These are phyloP conservation scores for Columbina picui DNA, from an alignment of 2,113 vertebrate species.

Conservation along the genomic window DNA sequence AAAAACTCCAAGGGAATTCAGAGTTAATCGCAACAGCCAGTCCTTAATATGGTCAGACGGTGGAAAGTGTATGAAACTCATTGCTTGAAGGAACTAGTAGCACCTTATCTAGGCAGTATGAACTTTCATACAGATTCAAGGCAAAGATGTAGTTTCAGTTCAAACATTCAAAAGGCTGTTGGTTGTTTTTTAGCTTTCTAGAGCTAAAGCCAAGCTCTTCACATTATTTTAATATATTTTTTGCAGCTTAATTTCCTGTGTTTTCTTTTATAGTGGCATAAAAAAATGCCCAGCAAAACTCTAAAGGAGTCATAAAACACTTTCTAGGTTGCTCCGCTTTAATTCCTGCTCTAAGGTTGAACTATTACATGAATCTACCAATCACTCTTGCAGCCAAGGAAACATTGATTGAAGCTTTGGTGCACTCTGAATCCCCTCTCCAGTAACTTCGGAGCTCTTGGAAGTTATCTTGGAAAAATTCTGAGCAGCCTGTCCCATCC, in stretches of 20 bases:
- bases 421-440: neutral
- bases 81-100: slow-evolving; percentile 46
- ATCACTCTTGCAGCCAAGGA: neutral
- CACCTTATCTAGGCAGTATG: neutral
- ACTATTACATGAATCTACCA: neutral
- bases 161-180: neutral
- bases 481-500: neutral
- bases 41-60: neutral
- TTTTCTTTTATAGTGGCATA: slow-evolving; percentile 61
- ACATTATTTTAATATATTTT: slow-evolving; percentile 58
- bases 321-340: slow-evolving; percentile 41
- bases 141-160: neutral
- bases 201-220: slow-evolving; percentile 8
- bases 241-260: slow-evolving; percentile 65
- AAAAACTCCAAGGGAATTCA: slow-evolving; percentile 34
- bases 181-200: slow-evolving; percentile 21
- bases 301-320: slow-evolving; percentile 46
- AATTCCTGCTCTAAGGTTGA: neutral
- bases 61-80: slow-evolving; percentile 19
- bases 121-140: slow-evolving; percentile 17
- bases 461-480: slow-evolving; percentile 33
- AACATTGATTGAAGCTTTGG: neutral
- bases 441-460: slow-evolving; percentile 16
- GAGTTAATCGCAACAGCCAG: slow-evolving; percentile 29
- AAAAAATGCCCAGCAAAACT: slow-evolving; percentile 24